These are phyloP conservation scores for Parnassius orleans DNA, from an alignment of 2,888 invertebrate genomes.

Conservation along the genomic window DNA sequence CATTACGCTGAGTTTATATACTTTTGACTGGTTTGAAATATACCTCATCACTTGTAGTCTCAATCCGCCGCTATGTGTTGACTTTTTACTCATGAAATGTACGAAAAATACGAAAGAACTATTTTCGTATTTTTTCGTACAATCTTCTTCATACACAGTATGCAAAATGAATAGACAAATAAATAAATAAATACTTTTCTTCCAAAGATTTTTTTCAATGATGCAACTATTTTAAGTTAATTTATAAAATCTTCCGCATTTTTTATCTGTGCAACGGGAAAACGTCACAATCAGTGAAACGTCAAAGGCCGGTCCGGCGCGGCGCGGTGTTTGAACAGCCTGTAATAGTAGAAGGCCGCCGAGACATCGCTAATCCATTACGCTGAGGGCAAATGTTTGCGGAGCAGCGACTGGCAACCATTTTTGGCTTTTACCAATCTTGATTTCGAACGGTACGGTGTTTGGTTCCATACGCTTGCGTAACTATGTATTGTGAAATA, in stretches of 20 bases:
- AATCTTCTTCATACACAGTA: too few relatives aligned
- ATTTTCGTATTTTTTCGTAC: too few relatives aligned
- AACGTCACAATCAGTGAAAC: constrained; percentile 9
- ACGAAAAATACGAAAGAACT: too few relatives aligned
- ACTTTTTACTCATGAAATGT: too few relatives aligned
- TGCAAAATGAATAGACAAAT: too few relatives aligned
- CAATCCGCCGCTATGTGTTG: too few relatives aligned
- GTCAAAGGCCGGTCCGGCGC: constrained; percentile 14
- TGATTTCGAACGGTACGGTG: constrained; percentile 14
- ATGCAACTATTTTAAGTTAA: not conserved
- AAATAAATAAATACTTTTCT: too few relatives aligned
- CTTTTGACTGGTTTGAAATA: too few relatives aligned
- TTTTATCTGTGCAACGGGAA: constrained; percentile 17
- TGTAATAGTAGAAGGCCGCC: constrained; percentile 41
- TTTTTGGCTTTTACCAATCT: constrained; percentile 28
- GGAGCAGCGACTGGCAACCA: constrained; percentile 26
- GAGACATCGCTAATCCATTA: constrained; percentile 37
- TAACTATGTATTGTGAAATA: constrained; percentile 7
- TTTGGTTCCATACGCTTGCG: constrained; percentile 25
- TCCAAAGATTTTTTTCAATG: too few relatives aligned
- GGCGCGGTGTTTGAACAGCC: constrained; percentile 32
- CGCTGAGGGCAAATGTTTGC: constrained; percentile 34
- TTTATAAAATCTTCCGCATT: constrained; percentile 1
- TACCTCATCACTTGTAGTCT: too few relatives aligned
- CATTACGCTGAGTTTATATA: too few relatives aligned